phyloP scores from a whole-genome alignment of 2,888 invertebrate species.

The Mongoloraphidia duomilia region DNA sequence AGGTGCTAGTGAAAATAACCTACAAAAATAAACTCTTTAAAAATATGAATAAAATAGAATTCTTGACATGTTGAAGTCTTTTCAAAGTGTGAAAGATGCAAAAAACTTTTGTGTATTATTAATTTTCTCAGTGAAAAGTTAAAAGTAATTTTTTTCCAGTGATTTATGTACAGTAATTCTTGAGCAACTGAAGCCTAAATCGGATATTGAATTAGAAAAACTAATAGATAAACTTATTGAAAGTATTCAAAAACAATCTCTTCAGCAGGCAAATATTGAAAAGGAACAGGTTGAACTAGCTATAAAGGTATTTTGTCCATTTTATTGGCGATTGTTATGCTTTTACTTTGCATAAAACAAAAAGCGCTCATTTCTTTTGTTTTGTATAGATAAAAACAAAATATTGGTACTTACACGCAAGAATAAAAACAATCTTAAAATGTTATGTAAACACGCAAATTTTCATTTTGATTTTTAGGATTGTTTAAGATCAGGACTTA shows the following conservation, averaged over 20 bases:
- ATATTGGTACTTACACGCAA: no score
- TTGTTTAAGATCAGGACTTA: constrained; percentile 42
- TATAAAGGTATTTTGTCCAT: constrained; percentile 38
- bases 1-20: no score
- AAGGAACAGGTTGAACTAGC: constrained; percentile 58
- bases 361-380: no score
- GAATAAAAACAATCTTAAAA: constrained; percentile 2
- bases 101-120: no score
- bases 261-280: constrained; percentile 57
- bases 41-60: no score
- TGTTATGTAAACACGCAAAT: constrained; percentile 2
- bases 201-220: constrained; percentile 44
- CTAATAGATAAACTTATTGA: constrained; percentile 64
- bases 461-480: constrained; percentile 23
- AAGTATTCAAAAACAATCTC: constrained; percentile 63
- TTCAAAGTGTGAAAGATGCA: no score
- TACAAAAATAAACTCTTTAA: no score
- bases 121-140: not conserved
- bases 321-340: constrained; percentile 12
- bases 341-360: not conserved
- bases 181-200: constrained; percentile 49
- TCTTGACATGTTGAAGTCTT: no score
- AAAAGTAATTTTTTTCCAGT: constrained; percentile 25
- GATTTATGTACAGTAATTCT: constrained; percentile 61
- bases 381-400: no score